phyloP scores from a whole-genome alignment of 2,888 invertebrate species.

The Andrena bicolor region DNA sequence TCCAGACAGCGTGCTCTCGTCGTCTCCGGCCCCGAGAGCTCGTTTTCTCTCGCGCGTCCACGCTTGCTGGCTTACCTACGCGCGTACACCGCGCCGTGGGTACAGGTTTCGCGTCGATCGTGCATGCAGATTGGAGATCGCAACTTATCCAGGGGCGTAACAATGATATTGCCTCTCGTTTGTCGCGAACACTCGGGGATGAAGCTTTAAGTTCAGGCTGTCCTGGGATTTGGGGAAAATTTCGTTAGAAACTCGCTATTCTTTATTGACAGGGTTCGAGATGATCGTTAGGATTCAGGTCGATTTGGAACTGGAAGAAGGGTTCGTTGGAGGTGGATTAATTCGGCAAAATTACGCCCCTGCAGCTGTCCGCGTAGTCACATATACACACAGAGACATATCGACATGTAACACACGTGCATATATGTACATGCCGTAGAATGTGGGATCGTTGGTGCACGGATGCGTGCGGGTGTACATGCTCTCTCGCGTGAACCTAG shows the following conservation, averaged over 20 bases:
- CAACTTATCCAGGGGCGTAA: slow-evolving; percentile 63
- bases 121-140: slow-evolving; percentile 57
- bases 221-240: slow-evolving; percentile 13
- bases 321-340: background rate
- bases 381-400: slow-evolving; percentile 17
- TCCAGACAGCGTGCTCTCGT: slow-evolving; percentile 19
- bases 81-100: slow-evolving; percentile 35
- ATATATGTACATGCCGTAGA: slow-evolving; percentile 13
- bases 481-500: slow-evolving; percentile 14
- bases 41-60: slow-evolving; percentile 38
- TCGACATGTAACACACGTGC: slow-evolving; percentile 23
- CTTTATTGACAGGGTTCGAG: slow-evolving; percentile 13
- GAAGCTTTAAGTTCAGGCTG: slow-evolving; percentile 1
- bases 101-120: slow-evolving; percentile 54
- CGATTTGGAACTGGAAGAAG: background rate
- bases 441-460: slow-evolving; percentile 4
- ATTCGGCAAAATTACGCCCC: slow-evolving; percentile 51
- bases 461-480: slow-evolving; percentile 11
- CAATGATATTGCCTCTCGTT: slow-evolving; percentile 28
- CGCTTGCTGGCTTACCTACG: slow-evolving; percentile 31
- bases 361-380: slow-evolving; percentile 5
- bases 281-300: background rate
- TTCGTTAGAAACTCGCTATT: slow-evolving; percentile 5
- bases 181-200: background rate
- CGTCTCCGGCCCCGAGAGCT: slow-evolving; percentile 24